Evolutionary conservation across 2,797 vertebrate species (phyloP).

Genomic region (Acomys russatus): DNA sequence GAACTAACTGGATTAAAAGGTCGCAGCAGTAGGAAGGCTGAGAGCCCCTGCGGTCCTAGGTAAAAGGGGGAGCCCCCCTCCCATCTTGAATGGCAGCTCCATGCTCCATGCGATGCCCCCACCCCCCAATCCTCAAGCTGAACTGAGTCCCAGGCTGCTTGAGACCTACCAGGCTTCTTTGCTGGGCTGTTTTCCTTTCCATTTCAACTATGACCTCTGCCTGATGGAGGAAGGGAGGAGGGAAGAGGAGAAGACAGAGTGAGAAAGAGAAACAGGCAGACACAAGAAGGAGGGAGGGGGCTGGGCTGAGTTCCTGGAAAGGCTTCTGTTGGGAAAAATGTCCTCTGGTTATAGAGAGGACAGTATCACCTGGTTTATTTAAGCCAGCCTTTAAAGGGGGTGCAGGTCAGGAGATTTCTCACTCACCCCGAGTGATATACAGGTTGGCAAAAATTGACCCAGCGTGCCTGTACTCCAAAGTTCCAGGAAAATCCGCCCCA

Average conservation of each 20-base stretch:
- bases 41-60: neutral
- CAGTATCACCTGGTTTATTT: neutral
- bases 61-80: too few relatives aligned
- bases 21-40: neutral
- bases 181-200: neutral
- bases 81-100: too few relatives aligned
- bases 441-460: accelerated
- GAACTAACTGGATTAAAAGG: neutral
- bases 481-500: too few relatives aligned
- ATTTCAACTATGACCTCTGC: neutral
- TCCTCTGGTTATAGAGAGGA: neutral
- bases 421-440: accelerated
- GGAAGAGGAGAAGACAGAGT: neutral
- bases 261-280: neutral
- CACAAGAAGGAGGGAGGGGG: neutral
- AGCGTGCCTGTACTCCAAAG: neutral
- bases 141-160: neutral
- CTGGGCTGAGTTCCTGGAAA: too few relatives aligned
- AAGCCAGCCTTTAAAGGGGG: neutral
- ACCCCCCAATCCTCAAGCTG: neutral
- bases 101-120: neutral
- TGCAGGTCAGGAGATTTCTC: accelerated
- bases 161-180: neutral
- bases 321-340: neutral
- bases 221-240: neutral